Conservation (phyloP, 2,797 vertebrate genomes). For the Rhinophrynus dorsalis region DNA sequence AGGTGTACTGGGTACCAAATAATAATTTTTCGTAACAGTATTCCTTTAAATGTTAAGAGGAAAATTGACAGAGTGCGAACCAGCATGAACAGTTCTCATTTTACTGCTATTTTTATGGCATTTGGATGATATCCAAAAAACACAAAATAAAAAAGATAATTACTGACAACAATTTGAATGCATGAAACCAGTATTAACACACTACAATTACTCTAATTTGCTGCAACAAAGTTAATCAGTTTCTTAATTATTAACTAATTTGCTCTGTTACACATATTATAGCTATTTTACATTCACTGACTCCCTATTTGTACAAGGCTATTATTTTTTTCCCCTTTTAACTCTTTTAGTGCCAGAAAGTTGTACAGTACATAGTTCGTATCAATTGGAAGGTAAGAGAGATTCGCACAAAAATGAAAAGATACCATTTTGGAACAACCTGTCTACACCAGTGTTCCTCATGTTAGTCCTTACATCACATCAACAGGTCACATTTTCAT, state of each 20-base stretch:
- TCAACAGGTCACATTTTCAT: too few relatives aligned
- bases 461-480: too few relatives aligned
- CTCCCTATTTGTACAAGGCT: slow-evolving; percentile 21
- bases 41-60: slow-evolving; percentile 58
- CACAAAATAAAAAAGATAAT: slow-evolving; percentile 69
- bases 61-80: slow-evolving; percentile 54
- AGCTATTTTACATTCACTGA: not conserved
- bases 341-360: too few relatives aligned
- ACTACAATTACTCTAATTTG: slow-evolving; percentile 76
- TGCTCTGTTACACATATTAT: slow-evolving; percentile 56
- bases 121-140: slow-evolving; percentile 73
- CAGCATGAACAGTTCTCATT: slow-evolving; percentile 60
- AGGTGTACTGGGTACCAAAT: too few relatives aligned
- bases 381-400: too few relatives aligned
- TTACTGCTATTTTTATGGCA: slow-evolving; percentile 65
- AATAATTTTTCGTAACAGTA: too few relatives aligned
- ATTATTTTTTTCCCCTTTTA: too few relatives aligned
- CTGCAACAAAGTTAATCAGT: slow-evolving; percentile 69
- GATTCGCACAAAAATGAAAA: too few relatives aligned
- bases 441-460: too few relatives aligned
- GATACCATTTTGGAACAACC: too few relatives aligned
- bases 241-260: slow-evolving; percentile 76
- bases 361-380: too few relatives aligned
- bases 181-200: slow-evolving; percentile 74
- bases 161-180: slow-evolving; percentile 69